Percentiles rank a stretch among this genome's conserved stretches.
phyloP scores from a whole-genome alignment of 1,140 invertebrate genomes.

The Caenorhabditis remanei region DNA sequence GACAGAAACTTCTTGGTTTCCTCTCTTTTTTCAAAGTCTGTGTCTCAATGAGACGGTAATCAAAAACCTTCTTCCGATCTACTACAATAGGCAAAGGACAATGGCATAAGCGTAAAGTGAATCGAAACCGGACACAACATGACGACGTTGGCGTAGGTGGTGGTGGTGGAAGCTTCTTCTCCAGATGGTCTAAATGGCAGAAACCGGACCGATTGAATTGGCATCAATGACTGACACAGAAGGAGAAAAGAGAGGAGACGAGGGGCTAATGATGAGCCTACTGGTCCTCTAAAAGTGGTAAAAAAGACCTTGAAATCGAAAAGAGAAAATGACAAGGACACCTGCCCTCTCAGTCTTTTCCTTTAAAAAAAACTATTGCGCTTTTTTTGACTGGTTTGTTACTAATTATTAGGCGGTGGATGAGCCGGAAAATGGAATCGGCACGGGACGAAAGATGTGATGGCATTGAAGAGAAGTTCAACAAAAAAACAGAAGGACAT shows the following conservation, averaged over 20 bases:
- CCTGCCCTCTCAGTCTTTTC: neutral
- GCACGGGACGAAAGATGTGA: neutral
- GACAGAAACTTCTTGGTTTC: neutral
- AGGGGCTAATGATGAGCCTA: conserved; percentile 38
- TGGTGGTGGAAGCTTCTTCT: conserved; percentile 8
- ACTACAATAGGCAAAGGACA: conserved; percentile 43
- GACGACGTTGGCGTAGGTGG: neutral
- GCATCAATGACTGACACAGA: neutral
- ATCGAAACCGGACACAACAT: conserved; percentile 35
- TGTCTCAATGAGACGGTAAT: conserved; percentile 23
- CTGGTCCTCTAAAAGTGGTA: conserved; percentile 32
- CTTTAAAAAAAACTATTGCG: conserved; percentile 48
- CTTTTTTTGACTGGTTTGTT: neutral
- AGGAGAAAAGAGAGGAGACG: neutral
- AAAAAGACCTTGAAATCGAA: conserved; percentile 33
- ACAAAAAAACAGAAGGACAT: conserved; percentile 31
- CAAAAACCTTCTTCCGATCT: conserved; percentile 24
- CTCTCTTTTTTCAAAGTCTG: neutral
- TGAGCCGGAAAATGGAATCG: conserved; percentile 41
- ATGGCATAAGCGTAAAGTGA: conserved; percentile 51
- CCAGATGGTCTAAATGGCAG: conserved; percentile 15
- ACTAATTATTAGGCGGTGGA: conserved; percentile 54
- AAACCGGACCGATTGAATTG: conserved; percentile 27
- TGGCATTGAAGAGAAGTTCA: conserved; percentile 5
- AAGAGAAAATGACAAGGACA: conserved; percentile 38